phyloP scores from a whole-genome alignment of 1,140 invertebrate genomes.

The Eupristina koningsbergeri region DNA sequence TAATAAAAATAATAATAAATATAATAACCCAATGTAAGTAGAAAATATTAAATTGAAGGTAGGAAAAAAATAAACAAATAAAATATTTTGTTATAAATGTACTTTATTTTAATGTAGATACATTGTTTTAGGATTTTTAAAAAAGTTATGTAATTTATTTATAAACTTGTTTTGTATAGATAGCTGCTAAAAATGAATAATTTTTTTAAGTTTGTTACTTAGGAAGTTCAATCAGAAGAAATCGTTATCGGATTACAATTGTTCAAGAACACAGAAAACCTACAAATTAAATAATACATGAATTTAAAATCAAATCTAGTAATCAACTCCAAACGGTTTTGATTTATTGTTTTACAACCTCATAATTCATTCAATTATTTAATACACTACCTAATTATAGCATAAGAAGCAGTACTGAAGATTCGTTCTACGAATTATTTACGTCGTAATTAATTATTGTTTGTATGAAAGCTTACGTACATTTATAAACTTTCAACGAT shows the following conservation, averaged over 20 bases:
- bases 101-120: conserved; percentile 2
- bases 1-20: too few species aligned
- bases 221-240: neutral
- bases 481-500: conserved; percentile 66
- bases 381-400: conserved; percentile 66
- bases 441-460: conserved; percentile 63
- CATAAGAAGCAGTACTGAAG: conserved; percentile 70
- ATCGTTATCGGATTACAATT: neutral
- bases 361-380: conserved; percentile 60
- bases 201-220: neutral
- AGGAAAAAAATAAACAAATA: neutral
- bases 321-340: conserved; percentile 60
- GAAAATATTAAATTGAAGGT: neutral
- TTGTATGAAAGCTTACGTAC: conserved; percentile 44
- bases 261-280: neutral
- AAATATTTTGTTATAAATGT: neutral
- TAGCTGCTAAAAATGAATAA: neutral
- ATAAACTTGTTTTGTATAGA: neutral
- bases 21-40: too few species aligned
- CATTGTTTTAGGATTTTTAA: neutral
- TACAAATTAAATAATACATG: neutral
- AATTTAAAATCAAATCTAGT: conserved; percentile 12
- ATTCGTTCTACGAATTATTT: conserved; percentile 68
- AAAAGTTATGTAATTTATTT: conserved; percentile 1
- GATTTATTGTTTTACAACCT: conserved; percentile 70